These are phyloP conservation scores for Nothobranchius furzeri DNA, from an alignment of 2,113 vertebrate genomes.

Conservation along the genomic window DNA sequence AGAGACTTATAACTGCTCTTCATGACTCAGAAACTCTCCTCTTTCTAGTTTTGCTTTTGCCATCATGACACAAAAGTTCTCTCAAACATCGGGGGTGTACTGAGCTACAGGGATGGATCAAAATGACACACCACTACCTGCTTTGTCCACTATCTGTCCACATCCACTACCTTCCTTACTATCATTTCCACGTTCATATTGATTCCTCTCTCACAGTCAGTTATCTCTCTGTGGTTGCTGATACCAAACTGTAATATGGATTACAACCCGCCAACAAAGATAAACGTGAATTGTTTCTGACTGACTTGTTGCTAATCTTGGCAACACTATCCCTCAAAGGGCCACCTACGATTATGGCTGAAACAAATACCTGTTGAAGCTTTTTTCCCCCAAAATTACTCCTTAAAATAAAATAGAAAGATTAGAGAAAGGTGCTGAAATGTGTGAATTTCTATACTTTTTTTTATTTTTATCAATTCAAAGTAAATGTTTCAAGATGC, in stretches of 20 bases:
- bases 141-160: slow-evolving; percentile 11
- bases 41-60: background rate
- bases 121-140: slow-evolving; percentile 41
- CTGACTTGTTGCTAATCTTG: slow-evolving; percentile 46
- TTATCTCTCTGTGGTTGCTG: slow-evolving; percentile 51
- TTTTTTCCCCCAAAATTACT: background rate
- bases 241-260: slow-evolving; percentile 56
- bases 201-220: slow-evolving; percentile 44
- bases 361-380: slow-evolving; percentile 25
- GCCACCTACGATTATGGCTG: slow-evolving; percentile 22
- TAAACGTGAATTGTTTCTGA: slow-evolving; percentile 43
- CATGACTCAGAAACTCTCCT: background rate
- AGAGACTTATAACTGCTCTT: slow-evolving; percentile 4
- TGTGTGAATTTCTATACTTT: background rate
- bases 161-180: slow-evolving; percentile 33
- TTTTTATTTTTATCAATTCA: background rate
- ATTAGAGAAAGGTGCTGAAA: slow-evolving; percentile 2
- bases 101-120: slow-evolving; percentile 18
- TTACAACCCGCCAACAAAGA: slow-evolving; percentile 55
- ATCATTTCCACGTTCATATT: slow-evolving; percentile 62
- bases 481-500: background rate
- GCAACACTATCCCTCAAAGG: slow-evolving; percentile 27
- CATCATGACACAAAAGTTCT: slow-evolving; percentile 22
- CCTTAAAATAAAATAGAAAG: slow-evolving; percentile 3
- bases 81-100: background rate